Percentiles rank a stretch among this genome's conserved stretches.
Conservation (phyloP, 2,797 vertebrate genomes). For the Denticeps clupeoides region DNA sequence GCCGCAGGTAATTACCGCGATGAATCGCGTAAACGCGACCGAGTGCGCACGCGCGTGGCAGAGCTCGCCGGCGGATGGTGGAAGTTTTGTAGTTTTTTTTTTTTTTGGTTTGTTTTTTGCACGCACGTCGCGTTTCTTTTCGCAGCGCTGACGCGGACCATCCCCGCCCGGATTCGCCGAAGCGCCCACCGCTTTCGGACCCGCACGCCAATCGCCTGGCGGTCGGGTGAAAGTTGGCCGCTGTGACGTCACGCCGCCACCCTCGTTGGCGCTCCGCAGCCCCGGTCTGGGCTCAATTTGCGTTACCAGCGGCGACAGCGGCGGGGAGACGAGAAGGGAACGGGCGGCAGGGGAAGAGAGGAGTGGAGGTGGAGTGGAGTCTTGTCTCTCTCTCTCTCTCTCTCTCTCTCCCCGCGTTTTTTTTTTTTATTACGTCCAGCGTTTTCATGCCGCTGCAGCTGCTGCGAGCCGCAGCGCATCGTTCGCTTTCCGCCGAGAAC, state of each 20-base stretch:
- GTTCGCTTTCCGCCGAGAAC: constrained; percentile 30
- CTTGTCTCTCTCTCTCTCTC: no score
- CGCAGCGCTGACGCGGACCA: no score
- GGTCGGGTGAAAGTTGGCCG: constrained; percentile 36
- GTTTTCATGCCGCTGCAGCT: no score
- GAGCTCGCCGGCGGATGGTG: no score
- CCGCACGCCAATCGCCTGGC: constrained; percentile 2
- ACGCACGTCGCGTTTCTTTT: no score
- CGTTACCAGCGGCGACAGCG: constrained; percentile 50
- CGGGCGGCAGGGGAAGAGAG: no score
- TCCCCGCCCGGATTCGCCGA: constrained; percentile 2
- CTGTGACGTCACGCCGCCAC: constrained; percentile 44
- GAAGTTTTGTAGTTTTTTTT: no score
- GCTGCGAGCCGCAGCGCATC: constrained; percentile 19
- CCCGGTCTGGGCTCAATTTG: constrained; percentile 46
- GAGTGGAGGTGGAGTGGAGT: constrained; percentile 27
- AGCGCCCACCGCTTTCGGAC: neutral
- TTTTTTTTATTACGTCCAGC: constrained; percentile 26
- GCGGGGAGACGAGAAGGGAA: constrained; percentile 15
- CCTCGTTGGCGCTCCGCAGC: constrained; percentile 38
- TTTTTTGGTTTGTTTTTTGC: no score
- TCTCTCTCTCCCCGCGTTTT: constrained; percentile 29
- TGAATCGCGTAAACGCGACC: no score
- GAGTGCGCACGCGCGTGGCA: no score
- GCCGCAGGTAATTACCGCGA: no score